These are phyloP conservation scores for Drosophila mimetica DNA, from an alignment of 2,888 invertebrate genomes.

Conservation along the genomic window DNA sequence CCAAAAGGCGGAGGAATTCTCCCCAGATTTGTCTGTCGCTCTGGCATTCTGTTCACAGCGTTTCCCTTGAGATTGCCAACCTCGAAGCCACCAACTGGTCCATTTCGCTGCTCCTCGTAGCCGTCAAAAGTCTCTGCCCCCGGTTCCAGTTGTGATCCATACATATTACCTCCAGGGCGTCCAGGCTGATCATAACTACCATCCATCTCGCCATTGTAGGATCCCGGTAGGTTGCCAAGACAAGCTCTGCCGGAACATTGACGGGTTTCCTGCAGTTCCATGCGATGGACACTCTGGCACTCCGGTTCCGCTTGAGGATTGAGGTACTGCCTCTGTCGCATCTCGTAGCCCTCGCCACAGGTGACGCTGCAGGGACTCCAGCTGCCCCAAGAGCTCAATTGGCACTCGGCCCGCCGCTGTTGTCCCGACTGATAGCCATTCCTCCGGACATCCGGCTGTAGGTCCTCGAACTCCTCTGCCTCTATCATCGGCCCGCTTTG, in stretches of 20 bases:
- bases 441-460: constrained; percentile 21
- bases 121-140: constrained; percentile 20
- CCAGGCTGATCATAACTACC: constrained; percentile 29
- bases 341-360: constrained; percentile 89
- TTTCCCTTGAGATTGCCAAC: constrained; percentile 65
- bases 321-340: constrained; percentile 88
- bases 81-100: constrained; percentile 27
- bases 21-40: not conserved
- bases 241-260: constrained; percentile 63
- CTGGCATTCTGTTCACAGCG: constrained; percentile 13
- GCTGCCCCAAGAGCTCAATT: constrained; percentile 89
- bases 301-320: constrained; percentile 86
- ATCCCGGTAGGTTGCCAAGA: constrained; percentile 53
- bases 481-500: constrained; percentile 57
- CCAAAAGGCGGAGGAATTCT: not conserved
- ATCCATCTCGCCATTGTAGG: constrained; percentile 22
- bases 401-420: constrained; percentile 86
- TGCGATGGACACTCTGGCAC: constrained; percentile 83
- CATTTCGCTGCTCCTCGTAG: constrained; percentile 16
- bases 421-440: constrained; percentile 9
- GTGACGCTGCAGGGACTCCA: constrained; percentile 92
- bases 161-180: not conserved
- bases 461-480: constrained; percentile 42
- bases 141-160: constrained; percentile 16
- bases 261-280: constrained; percentile 50